Conservation (phyloP, 2,888 invertebrate species). For the Xestia xanthographa region DNA sequence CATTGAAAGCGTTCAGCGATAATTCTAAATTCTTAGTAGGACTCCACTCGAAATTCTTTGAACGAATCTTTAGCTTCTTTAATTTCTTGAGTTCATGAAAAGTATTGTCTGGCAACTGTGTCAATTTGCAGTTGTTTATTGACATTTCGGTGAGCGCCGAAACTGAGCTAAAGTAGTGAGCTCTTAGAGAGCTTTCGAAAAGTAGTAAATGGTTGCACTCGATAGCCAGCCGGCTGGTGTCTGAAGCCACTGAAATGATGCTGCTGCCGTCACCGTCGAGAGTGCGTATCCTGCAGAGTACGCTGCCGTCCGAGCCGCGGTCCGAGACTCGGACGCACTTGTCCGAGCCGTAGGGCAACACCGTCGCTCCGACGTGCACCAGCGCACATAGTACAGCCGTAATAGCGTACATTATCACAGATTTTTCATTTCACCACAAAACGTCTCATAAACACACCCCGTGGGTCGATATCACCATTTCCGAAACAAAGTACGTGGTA, state of each 20-base stretch:
- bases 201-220: conserved; percentile 94
- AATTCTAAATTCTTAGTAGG: conserved; percentile 94
- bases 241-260: conserved; percentile 91
- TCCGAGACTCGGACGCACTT: conserved; percentile 86
- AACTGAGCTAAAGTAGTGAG: conserved; percentile 93
- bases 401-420: conserved; percentile 89
- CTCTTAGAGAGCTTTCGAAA: conserved; percentile 94
- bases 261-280: conserved; percentile 93
- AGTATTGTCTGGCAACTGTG: conserved; percentile 93
- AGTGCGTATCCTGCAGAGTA: conserved; percentile 93
- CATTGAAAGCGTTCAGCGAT: conserved; percentile 93
- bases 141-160: conserved; percentile 94
- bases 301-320: conserved; percentile 88
- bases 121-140: conserved; percentile 95
- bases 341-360: conserved; percentile 89
- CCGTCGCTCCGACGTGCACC: conserved; percentile 89
- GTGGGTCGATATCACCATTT: conserved; percentile 91
- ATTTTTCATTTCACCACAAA: conserved; percentile 89
- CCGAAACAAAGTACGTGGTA: conserved; percentile 89
- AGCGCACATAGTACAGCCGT: conserved; percentile 88
- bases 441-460: conserved; percentile 90
- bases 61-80: conserved; percentile 94
- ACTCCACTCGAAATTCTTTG: conserved; percentile 95
- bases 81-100: conserved; percentile 95
- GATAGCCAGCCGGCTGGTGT: conserved; percentile 93